phyloP scores from a whole-genome alignment of 2,113 vertebrate species.

The Orientallactaga bullata region DNA sequence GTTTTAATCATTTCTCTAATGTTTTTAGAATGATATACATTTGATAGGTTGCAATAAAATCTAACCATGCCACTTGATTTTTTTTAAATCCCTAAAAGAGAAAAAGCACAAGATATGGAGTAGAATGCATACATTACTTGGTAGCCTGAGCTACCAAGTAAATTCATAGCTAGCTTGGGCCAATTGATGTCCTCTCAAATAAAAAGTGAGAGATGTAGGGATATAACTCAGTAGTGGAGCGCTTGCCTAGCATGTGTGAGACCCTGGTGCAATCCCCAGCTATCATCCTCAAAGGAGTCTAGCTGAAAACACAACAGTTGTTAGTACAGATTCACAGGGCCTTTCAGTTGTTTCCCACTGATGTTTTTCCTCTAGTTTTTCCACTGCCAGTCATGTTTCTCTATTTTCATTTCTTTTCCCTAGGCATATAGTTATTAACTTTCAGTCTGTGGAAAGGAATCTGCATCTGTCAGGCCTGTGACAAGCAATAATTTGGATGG shows the following conservation, averaged over 20 bases:
- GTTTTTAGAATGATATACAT: background rate
- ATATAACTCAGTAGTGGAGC: too few relatives aligned
- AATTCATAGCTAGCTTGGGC: too few relatives aligned
- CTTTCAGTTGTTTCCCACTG: too few relatives aligned
- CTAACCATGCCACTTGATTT: constrained; percentile 25
- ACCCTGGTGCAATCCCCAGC: too few relatives aligned
- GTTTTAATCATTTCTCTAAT: constrained; percentile 39
- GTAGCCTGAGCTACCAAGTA: too few relatives aligned
- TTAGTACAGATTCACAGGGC: background rate
- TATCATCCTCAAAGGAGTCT: background rate
- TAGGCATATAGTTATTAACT: constrained; percentile 43
- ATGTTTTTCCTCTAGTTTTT: background rate
- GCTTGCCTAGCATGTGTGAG: too few relatives aligned
- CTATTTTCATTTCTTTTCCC: constrained; percentile 11
- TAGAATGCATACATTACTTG: too few relatives aligned
- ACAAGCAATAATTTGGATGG: background rate
- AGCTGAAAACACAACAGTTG: background rate
- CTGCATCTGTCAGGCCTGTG: constrained; percentile 42
- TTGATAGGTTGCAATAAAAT: background rate
- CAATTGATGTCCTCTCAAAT: too few relatives aligned
- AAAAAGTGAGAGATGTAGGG: too few relatives aligned
- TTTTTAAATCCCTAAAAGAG: constrained; percentile 20
- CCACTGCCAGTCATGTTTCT: background rate
- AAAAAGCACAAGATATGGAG: background rate
- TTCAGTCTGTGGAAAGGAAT: background rate